Percentiles rank a stretch among this genome's conserved stretches.
These are phyloP conservation scores for Erpobdella octoculata DNA, from an alignment of 2,888 invertebrate genomes.

Conservation along the genomic window DNA sequence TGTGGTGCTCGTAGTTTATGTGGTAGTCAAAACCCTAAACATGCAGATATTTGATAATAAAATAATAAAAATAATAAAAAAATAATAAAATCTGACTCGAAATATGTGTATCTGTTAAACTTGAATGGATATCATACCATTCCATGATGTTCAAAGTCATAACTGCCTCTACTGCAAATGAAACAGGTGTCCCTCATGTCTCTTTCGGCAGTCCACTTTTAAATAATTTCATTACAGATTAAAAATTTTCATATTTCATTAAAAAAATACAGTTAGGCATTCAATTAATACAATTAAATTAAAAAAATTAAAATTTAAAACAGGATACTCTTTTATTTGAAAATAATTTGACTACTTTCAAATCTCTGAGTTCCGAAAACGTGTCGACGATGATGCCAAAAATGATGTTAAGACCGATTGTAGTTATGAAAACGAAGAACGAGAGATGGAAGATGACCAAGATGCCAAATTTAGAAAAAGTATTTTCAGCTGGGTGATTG, in stretches of 20 bases:
- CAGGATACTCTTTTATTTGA: not conserved
- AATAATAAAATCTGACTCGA: not conserved
- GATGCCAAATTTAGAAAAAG: slow-evolving; percentile 47
- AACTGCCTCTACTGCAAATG: slow-evolving; percentile 51
- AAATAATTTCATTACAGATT: slow-evolving; percentile 11
- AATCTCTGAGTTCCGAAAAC: slow-evolving; percentile 51
- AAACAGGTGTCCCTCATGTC: slow-evolving; percentile 53
- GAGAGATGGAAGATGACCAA: slow-evolving; percentile 50
- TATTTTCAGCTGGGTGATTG: slow-evolving; percentile 35
- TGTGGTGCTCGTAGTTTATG: slow-evolving; percentile 51
- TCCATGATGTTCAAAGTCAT: slow-evolving; percentile 53
- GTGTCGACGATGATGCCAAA: slow-evolving; percentile 54
- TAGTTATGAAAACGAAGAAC: slow-evolving; percentile 53
- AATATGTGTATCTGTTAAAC: not conserved
- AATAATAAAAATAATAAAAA: not conserved
- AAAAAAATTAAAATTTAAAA: not conserved
- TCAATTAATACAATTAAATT: not conserved
- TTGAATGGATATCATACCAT: slow-evolving; percentile 27
- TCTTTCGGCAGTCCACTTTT: slow-evolving; percentile 52
- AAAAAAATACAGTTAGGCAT: not conserved
- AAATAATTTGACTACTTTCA: slow-evolving; percentile 43
- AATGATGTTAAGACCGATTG: slow-evolving; percentile 53
- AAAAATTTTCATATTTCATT: not conserved
- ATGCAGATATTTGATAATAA: not conserved
- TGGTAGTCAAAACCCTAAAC: slow-evolving; percentile 51